Evolutionary conservation across 2,888 invertebrate genomes (phyloP), one percentile per base, ranked within the genome.

Genomic region (Euzophera pinguis): DNA sequence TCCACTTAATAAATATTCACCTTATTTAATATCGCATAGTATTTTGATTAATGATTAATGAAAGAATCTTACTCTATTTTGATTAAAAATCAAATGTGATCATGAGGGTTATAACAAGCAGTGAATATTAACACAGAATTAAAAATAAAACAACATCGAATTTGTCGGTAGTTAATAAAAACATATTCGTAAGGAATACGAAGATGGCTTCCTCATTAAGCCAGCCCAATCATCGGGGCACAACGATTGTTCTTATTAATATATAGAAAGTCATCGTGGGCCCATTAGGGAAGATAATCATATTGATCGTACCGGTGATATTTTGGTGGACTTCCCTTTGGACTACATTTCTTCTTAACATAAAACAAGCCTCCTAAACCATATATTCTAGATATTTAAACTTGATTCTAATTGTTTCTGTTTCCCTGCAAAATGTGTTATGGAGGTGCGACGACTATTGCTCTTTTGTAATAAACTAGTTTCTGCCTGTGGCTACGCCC

Each of bases 251-350:
- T 84, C 83, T 89, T 90, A 89, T 88, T 86, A 87, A 89, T 88
- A 85, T 90, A 86, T 89, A 86, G 88, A 89, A 86, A 90, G 90
- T 90, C 90, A 90, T 88, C 84, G 80, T 77, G 65, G 60, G 68
- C 67, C 86, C 86, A 90, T 90, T 90, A 88, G 83, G 69, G 58
- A 66, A 78, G 81, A 81, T 83, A 77, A 77, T 81, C 86, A 87
- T 87, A 87, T 84, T 81, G 88, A 88, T 84, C 85, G 71, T 70
- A 63, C 65, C 64, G 65, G 64, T 65, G 81, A 83, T 87, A 83
- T 73, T 79, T 68, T 60, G 64, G 67, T 45, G 10, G 14, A 45
- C 10, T 45, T 32, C 45, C 16, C 10, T 32, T 45, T 5, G 13
- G 1, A 9, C 43, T 29, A 14, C n/a, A n/a, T n/a, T n/a, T n/a